Conservation (phyloP, 2,888 invertebrate genomes). For the Idaea aversata region DNA sequence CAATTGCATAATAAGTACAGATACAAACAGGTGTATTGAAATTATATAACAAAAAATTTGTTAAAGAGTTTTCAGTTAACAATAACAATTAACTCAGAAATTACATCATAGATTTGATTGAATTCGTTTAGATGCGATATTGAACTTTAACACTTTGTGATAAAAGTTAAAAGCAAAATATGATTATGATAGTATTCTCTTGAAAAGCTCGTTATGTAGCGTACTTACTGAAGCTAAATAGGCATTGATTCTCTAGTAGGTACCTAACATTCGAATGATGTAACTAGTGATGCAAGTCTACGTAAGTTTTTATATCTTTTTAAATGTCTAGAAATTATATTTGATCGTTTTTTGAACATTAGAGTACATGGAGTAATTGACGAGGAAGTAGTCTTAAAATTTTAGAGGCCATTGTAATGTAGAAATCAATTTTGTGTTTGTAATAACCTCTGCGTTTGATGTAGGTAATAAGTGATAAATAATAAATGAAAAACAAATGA, state of each 20-base stretch:
- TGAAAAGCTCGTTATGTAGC: not conserved
- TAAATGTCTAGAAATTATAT: slow-evolving; percentile 14
- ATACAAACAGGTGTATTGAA: not conserved
- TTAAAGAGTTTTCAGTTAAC: not conserved
- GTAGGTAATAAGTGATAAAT: not conserved
- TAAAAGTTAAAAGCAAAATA: not conserved
- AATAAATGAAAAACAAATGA: not conserved
- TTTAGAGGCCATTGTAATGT: slow-evolving; percentile 13
- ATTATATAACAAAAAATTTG: not conserved
- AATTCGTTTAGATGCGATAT: not conserved
- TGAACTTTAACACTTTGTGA: not conserved
- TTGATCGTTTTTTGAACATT: slow-evolving; percentile 11
- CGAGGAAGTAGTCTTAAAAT: slow-evolving; percentile 20
- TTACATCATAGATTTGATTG: not conserved
- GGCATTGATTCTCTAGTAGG: not conserved
- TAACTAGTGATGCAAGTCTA: not conserved
- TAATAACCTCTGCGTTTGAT: not conserved
- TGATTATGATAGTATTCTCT: not conserved
- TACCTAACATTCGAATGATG: not conserved
- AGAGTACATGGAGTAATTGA: slow-evolving; percentile 3
- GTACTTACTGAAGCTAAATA: not conserved
- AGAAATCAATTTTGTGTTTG: not conserved
- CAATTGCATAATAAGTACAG: not conserved
- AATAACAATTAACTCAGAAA: not conserved
- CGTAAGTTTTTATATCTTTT: slow-evolving; percentile 25